Evolutionary conservation across 2,888 invertebrate species (phyloP), one percentile per base, ranked within the genome.

Genomic region (Coleophora flavipennella): DNA sequence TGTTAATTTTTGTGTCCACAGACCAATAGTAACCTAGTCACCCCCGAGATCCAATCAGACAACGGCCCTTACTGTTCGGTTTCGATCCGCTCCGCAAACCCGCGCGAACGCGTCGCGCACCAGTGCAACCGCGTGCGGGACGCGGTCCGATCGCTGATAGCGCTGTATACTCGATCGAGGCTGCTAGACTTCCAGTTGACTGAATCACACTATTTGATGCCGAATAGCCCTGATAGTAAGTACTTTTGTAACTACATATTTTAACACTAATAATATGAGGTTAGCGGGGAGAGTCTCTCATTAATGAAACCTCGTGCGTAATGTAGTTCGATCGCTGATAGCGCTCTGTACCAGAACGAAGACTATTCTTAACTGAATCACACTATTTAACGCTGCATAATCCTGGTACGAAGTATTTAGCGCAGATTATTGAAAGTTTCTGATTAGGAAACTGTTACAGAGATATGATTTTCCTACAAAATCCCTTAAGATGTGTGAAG

Each of bases 131-230:
- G 91, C 47, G 85, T 97, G 35, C 86, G 93, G 1, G 91, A 91
- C 59, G 91, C 95, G 0, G 91, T 96, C 34, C 91, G 94, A 40
- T 90, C 92, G 46, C 81, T 97, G 3, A 89, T 98, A 3, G 92
- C 93, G 55, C 90, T 96, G 51, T 97, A 96, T 75, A 92, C 93
- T 36, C 89, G 92, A 53, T 92, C 94, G 0, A 92, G 95, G 57
- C 89, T 92, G 31, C 91, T 95, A 1, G 93, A 95, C 75, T 95
- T 96, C 74, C 89, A 89, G 49, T 85, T 94, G 46, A 86, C 86
- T 0, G 90, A 88, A 36, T 74, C 85, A 14, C 85, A 87, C 32
- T 88, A 87, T 48, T 76, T 86, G 55, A 67, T 87, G 25, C 85
- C 87, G 12, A 81, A 75, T 71, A 64, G 86, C 49, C 49, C 60